These are phyloP conservation scores for Lycaon pictus DNA, from an alignment of 2,113 vertebrate genomes.

Conservation along the genomic window DNA sequence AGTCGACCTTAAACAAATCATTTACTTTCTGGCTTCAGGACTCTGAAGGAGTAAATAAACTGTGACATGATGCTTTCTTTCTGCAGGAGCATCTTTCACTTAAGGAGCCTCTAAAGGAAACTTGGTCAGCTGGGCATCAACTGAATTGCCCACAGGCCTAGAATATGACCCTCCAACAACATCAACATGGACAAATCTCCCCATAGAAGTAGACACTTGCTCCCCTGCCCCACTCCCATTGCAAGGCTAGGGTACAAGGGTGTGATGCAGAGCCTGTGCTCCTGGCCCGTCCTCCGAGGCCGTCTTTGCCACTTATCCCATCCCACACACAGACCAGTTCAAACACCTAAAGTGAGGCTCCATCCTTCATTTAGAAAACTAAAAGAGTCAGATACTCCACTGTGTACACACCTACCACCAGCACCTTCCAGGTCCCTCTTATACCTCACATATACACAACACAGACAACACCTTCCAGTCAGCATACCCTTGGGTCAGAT, in stretches of 20 bases:
- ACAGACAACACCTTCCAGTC: not conserved
- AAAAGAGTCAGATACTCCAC: not conserved
- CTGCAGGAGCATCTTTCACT: not conserved
- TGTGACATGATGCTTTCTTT: not conserved
- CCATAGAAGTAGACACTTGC: not conserved
- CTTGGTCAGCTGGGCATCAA: not conserved
- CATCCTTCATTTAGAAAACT: not conserved
- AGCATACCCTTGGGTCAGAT: not conserved
- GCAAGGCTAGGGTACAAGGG: not conserved
- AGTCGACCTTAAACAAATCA: not conserved
- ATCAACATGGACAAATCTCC: not conserved
- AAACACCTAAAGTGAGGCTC: not conserved
- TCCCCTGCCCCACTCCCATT: not conserved
- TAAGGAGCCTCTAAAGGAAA: not conserved
- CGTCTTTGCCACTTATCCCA: not conserved
- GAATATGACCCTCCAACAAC: not conserved
- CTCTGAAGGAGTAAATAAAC: not conserved
- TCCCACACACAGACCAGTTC: not conserved
- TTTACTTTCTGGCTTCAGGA: not conserved
- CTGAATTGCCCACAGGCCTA: not conserved
- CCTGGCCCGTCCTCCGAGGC: not conserved
- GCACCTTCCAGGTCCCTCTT: not conserved
- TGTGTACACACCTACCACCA: not conserved
- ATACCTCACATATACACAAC: not conserved
- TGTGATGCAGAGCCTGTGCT: not conserved